These are phyloP conservation scores for Scomber scombrus DNA, from an alignment of 2,113 vertebrate genomes.

Conservation along the genomic window DNA sequence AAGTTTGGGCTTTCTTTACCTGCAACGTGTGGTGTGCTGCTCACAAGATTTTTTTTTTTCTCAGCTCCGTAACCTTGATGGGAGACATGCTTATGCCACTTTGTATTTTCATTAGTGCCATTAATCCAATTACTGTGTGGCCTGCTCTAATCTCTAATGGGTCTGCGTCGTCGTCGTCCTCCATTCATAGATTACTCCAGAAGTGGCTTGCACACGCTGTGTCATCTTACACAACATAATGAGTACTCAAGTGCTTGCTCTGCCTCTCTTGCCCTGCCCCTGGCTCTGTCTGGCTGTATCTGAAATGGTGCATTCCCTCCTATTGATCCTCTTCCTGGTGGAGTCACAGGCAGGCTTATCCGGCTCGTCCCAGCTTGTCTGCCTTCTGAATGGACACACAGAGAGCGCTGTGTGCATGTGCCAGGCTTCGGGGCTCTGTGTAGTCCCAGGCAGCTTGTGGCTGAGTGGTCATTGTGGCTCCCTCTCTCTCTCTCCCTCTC, in stretches of 20 bases:
- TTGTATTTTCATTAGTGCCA: slow-evolving; percentile 62
- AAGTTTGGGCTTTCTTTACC: not conserved
- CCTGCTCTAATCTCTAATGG: slow-evolving; percentile 52
- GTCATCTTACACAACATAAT: slow-evolving; percentile 71
- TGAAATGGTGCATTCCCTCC: slow-evolving; percentile 82
- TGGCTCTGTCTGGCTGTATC: slow-evolving; percentile 76
- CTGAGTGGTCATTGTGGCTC: slow-evolving; percentile 79
- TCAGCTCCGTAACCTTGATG: slow-evolving; percentile 51
- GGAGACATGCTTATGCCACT: slow-evolving; percentile 24
- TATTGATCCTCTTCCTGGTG: slow-evolving; percentile 82
- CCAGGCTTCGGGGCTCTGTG: slow-evolving; percentile 73
- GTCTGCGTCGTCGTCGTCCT: slow-evolving; percentile 29
- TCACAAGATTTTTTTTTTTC: slow-evolving; percentile 10
- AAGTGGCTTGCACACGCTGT: slow-evolving; percentile 60
- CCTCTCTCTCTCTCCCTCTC: slow-evolving; percentile 51
- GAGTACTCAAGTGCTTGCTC: slow-evolving; percentile 75
- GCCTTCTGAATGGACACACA: slow-evolving; percentile 79
- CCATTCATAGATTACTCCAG: slow-evolving; percentile 56
- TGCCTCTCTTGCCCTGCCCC: slow-evolving; percentile 73
- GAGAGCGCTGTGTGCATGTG: slow-evolving; percentile 76
- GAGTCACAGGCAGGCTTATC: slow-evolving; percentile 77
- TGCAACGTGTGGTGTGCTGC: not conserved
- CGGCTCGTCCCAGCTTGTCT: slow-evolving; percentile 77
- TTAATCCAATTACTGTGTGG: slow-evolving; percentile 67
- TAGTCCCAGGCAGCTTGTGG: slow-evolving; percentile 78